phyloP scores from a whole-genome alignment of 1,140 invertebrate genomes.

The Drosophila melanica region DNA sequence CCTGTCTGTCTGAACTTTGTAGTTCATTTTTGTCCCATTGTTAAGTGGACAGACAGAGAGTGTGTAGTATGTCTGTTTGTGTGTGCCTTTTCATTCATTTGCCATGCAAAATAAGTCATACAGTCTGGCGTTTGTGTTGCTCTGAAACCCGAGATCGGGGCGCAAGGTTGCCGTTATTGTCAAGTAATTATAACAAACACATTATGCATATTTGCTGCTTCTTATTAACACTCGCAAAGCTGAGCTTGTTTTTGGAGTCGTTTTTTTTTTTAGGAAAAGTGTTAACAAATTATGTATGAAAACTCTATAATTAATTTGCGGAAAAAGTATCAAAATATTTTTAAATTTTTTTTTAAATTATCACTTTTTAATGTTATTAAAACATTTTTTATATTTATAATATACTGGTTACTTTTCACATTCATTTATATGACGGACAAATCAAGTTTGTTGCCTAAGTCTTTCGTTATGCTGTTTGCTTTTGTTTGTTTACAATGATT shows the following conservation, averaged over 20 bases:
- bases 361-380: background rate
- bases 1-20: slow-evolving; percentile 54
- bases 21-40: slow-evolving; percentile 53
- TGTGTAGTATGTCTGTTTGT: slow-evolving; percentile 28
- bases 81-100: slow-evolving; percentile 70
- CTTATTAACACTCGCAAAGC: slow-evolving; percentile 30
- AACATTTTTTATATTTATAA: background rate
- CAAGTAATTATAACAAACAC: slow-evolving; percentile 76
- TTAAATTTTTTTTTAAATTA: no score
- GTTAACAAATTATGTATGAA: background rate
- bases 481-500: slow-evolving; percentile 32
- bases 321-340: no score
- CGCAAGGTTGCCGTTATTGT: slow-evolving; percentile 80
- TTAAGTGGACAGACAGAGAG: slow-evolving; percentile 40
- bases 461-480: slow-evolving; percentile 53
- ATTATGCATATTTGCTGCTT: slow-evolving; percentile 44
- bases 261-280: slow-evolving; percentile 20
- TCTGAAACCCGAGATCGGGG: slow-evolving; percentile 67
- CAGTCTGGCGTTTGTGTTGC: slow-evolving; percentile 36
- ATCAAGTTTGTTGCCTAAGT: slow-evolving; percentile 63
- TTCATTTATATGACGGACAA: slow-evolving; percentile 4
- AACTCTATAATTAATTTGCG: background rate
- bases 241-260: slow-evolving; percentile 34
- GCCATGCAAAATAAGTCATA: slow-evolving; percentile 53
- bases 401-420: slow-evolving; percentile 1